phyloP scores from a whole-genome alignment of 2,888 invertebrate genomes.

The Cephus pulcher region DNA sequence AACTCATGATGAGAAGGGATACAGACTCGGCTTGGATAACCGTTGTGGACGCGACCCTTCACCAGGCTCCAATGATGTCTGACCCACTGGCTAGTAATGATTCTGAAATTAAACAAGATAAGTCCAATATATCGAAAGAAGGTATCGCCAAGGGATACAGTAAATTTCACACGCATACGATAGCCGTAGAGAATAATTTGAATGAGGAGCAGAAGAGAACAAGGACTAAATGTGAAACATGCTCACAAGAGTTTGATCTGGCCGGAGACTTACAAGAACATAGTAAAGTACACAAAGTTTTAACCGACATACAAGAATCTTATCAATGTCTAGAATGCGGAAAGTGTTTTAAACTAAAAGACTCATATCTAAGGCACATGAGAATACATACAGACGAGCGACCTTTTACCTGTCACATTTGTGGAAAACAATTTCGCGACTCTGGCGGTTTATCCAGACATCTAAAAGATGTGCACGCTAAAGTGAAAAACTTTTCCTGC shows the following conservation, averaged over 20 bases:
- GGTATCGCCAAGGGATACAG: background rate
- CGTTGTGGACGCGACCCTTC: conserved; percentile 9
- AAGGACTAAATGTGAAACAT: conserved; percentile 22
- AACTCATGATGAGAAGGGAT: conserved; percentile 19
- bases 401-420: conserved; percentile 64
- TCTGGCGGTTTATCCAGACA: conserved; percentile 62
- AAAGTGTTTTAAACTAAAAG: conserved; percentile 68
- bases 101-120: conserved; percentile 21
- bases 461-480: conserved; percentile 60
- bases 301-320: conserved; percentile 31
- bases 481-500: conserved; percentile 58
- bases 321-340: conserved; percentile 69
- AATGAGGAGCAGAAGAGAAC: conserved; percentile 18
- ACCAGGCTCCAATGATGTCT: conserved; percentile 17
- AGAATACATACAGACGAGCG: conserved; percentile 63
- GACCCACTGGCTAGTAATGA: conserved; percentile 29
- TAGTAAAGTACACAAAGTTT: conserved; percentile 16
- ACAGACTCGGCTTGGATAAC: conserved; percentile 41
- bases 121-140: background rate
- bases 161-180: background rate
- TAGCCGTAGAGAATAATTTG: conserved; percentile 11
- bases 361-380: conserved; percentile 69
- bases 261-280: conserved; percentile 13
- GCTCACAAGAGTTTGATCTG: conserved; percentile 10
- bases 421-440: conserved; percentile 64